Percentiles rank a stretch among this genome's conserved stretches.
These are phyloP conservation scores for Columba janthina DNA, from an alignment of 2,113 vertebrate genomes.

Conservation along the genomic window DNA sequence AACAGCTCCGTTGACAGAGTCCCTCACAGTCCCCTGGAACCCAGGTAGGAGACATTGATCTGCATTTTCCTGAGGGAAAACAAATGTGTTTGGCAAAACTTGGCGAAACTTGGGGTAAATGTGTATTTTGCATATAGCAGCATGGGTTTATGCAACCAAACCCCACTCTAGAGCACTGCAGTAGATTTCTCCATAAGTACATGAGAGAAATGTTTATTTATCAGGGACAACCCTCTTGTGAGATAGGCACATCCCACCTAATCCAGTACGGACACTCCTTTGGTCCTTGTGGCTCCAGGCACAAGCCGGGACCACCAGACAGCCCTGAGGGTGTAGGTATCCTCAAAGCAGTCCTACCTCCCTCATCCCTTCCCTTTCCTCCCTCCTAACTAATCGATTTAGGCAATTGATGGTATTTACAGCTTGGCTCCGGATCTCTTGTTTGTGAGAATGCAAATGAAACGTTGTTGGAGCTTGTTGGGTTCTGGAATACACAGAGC, in stretches of 20 bases:
- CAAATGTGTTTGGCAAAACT: background rate
- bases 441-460: slow-evolving; percentile 51
- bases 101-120: background rate
- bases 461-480: background rate
- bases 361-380: background rate
- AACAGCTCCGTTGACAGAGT: background rate
- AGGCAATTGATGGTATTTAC: slow-evolving; percentile 9
- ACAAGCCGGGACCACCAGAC: background rate
- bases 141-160: background rate
- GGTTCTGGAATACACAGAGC: background rate
- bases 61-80: slow-evolving; percentile 3
- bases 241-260: background rate
- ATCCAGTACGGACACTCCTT: background rate
- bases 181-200: background rate
- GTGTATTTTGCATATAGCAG: background rate
- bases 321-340: background rate
- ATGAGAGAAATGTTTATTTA: background rate
- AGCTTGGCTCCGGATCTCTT: background rate
- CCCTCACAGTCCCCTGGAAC: background rate
- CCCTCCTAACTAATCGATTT: slow-evolving; percentile 4
- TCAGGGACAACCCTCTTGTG: background rate
- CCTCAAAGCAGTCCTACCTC: background rate
- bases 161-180: background rate
- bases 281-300: background rate
- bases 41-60: background rate